Base-by-base conservation (phyloP, 2,888 invertebrate species). In the Drosophila paracracens region DNA sequence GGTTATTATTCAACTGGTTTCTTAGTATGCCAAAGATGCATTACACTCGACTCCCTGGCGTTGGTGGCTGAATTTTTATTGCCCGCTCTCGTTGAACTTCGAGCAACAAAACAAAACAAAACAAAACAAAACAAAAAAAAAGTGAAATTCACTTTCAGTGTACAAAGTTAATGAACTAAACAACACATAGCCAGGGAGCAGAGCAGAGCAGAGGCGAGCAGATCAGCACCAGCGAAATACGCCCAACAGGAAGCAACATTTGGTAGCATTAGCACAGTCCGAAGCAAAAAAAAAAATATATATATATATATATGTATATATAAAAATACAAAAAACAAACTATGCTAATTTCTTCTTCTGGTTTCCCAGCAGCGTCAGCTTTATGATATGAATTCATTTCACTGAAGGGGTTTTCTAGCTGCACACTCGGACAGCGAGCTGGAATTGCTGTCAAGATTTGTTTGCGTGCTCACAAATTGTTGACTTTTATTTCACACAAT, bases 401-500 rank as follows among this genome's bases (percentile, higher is more conserved):
- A 70, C 81, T 72, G 61, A 70, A 61, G 64, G 43, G 48, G 8
- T 36, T 52, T 48, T 38, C 40, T 16, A 51, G 43, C n/a, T 21
- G 21, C 48, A 29, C 25, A 46, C 40, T n/a, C 21, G 58, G 52
- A 25, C 56, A 70, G 40, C 40, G 43, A 10, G 35, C 35, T 53
- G 33, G 21, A 43, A 40, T 40, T 43, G 70, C 70, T 68, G 80
- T 72, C 68, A 74, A 73, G 71, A 74, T 65, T 81, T 69, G 82
- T 71, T 84, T 73, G 89, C 88, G 88, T 84, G 89, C 57, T 78
- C 85, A 82, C 90, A 88, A 85, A 82, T 64, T 82, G 86, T 88
- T 83, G 76, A 74, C 82, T 86, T 81, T 84, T 83, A 90, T 86
- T 86, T 90, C 91, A 89, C 89, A 89, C 89, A 88, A 91, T 90